Conservation (phyloP, 2,888 invertebrate species). For the Papilio demoleus region DNA sequence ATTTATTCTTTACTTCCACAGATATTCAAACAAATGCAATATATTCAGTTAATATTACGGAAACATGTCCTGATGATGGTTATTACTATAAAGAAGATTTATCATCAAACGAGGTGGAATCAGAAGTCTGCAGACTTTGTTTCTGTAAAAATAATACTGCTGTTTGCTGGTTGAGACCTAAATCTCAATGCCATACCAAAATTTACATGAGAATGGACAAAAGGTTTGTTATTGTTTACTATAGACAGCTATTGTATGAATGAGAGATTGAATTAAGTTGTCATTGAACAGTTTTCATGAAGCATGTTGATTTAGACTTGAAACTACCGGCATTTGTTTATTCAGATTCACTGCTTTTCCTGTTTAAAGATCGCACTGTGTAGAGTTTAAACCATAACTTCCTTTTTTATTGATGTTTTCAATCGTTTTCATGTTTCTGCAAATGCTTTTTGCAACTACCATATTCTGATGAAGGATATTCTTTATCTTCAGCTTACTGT, state of each 20-base stretch:
- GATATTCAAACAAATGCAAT: constrained; percentile 50
- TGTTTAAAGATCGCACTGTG: not conserved
- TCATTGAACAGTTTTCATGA: not conserved
- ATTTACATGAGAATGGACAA: constrained; percentile 53
- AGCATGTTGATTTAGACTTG: not conserved
- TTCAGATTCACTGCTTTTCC: not conserved
- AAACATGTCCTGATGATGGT: constrained; percentile 60
- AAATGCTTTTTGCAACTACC: not conserved
- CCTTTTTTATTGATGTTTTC: not conserved
- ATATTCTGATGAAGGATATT: too few relatives aligned
- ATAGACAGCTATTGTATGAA: not conserved
- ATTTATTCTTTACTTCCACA: constrained; percentile 44
- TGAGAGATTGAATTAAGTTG: not conserved
- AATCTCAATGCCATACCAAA: constrained; percentile 56
- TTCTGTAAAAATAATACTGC: constrained; percentile 64
- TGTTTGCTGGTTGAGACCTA: constrained; percentile 62
- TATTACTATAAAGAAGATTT: constrained; percentile 59
- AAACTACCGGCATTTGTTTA: constrained; percentile 1
- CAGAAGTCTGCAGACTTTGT: constrained; percentile 61
- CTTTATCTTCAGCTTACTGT: too few relatives aligned
- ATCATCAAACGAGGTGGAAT: constrained; percentile 48
- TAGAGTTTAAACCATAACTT: not conserved
- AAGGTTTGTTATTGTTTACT: constrained; percentile 48
- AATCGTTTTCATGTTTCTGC: not conserved
- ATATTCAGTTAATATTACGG: constrained; percentile 50